These are phyloP conservation scores for Falcaria lacertinaria DNA, from an alignment of 2,888 invertebrate genomes.

Conservation along the genomic window DNA sequence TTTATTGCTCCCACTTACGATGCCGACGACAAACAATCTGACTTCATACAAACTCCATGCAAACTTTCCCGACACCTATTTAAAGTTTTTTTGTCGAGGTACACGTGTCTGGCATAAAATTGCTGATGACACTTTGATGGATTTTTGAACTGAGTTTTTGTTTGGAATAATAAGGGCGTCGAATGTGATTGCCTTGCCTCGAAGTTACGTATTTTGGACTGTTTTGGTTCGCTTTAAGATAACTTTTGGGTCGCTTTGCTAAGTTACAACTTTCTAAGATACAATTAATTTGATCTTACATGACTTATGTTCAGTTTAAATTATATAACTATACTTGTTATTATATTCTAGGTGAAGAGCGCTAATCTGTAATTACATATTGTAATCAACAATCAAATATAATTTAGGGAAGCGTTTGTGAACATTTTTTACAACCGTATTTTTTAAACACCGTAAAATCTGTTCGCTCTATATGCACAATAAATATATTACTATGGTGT, in stretches of 20 bases:
- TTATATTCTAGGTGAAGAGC: too few species aligned
- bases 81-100: constrained; percentile 38
- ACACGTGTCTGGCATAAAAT: constrained; percentile 46
- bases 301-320: too few species aligned
- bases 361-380: too few species aligned
- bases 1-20: constrained; percentile 21
- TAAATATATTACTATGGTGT: too few species aligned
- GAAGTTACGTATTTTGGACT: background rate
- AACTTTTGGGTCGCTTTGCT: background rate
- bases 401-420: too few species aligned
- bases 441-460: too few species aligned
- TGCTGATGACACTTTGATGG: constrained; percentile 65
- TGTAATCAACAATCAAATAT: too few species aligned
- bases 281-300: too few species aligned
- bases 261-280: background rate
- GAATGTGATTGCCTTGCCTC: constrained; percentile 1
- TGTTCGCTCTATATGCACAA: too few species aligned
- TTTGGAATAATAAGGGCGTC: constrained; percentile 32
- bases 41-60: constrained; percentile 34
- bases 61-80: constrained; percentile 42
- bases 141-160: constrained; percentile 45
- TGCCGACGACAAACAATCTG: constrained; percentile 24
- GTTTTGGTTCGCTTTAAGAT: background rate
- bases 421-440: too few species aligned
- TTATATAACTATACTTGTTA: too few species aligned